Percentiles rank a stretch among this genome's conserved stretches.
Evolutionary conservation across 2,888 invertebrate species (phyloP).

Genomic region (Cheilosia soror): DNA sequence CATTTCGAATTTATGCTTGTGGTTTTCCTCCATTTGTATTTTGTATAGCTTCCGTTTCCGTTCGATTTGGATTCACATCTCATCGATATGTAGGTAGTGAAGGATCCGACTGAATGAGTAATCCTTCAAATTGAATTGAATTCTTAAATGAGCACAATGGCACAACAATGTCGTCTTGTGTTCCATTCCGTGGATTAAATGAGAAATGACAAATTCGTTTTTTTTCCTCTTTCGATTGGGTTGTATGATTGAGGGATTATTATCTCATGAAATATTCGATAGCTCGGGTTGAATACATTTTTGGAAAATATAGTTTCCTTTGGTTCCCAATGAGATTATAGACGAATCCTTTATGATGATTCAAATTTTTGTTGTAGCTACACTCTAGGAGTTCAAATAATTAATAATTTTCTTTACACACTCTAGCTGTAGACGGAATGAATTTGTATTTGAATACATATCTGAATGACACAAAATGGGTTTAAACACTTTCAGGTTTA

Average conservation of each 20-base stretch:
- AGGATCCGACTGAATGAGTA: slow-evolving; percentile 26
- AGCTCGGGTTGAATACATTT: slow-evolving; percentile 13
- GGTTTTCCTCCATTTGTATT: slow-evolving; percentile 4
- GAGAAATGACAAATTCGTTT: slow-evolving; percentile 42
- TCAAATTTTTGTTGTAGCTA: too few species aligned
- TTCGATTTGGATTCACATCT: slow-evolving; percentile 32
- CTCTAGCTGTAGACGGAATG: too few species aligned
- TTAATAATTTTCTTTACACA: too few species aligned
- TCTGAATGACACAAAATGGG: too few species aligned
- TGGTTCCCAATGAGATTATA: neutral
- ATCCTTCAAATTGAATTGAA: slow-evolving; percentile 47
- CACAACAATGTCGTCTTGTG: slow-evolving; percentile 22
- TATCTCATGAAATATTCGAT: slow-evolving; percentile 35
- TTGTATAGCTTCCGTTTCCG: slow-evolving; percentile 33
- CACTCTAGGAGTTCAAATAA: too few species aligned
- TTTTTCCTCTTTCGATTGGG: neutral
- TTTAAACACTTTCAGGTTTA: too few species aligned
- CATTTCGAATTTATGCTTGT: slow-evolving; percentile 13
- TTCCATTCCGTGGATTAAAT: slow-evolving; percentile 43
- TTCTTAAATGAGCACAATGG: slow-evolving; percentile 34
- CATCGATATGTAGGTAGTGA: slow-evolving; percentile 7
- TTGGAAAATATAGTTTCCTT: neutral
- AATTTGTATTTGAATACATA: too few species aligned
- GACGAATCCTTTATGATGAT: neutral
- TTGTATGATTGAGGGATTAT: slow-evolving; percentile 45